A percentile compares a stretch with the other conserved stretches of the same genome.
These are phyloP conservation scores for Cettia cetti DNA, from an alignment of 2,113 vertebrate genomes.

Conservation along the genomic window DNA sequence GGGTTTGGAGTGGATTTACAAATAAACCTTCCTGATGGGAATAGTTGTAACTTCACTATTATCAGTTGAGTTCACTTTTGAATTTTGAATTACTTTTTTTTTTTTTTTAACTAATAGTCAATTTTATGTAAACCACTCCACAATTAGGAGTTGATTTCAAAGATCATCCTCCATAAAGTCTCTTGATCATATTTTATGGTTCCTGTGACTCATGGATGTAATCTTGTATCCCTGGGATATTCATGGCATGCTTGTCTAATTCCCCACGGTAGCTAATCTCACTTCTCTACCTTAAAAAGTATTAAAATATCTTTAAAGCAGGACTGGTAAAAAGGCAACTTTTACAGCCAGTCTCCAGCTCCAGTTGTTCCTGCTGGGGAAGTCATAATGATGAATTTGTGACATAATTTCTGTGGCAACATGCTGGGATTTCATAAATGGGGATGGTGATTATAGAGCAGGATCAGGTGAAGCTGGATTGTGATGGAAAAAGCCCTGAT, in stretches of 20 bases:
- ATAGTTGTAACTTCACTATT: not conserved
- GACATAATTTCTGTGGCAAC: conserved; percentile 60
- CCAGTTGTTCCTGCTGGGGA: conserved; percentile 63
- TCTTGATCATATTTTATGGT: conserved; percentile 52
- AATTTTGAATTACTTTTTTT: not conserved
- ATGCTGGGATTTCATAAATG: conserved; percentile 71
- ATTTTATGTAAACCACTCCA: not conserved
- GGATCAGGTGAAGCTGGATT: conserved; percentile 69
- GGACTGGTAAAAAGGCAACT: conserved; percentile 46
- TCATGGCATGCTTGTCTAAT: conserved; percentile 22
- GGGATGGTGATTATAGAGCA: conserved; percentile 58
- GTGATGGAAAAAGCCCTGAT: conserved; percentile 57
- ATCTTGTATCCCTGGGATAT: conserved; percentile 44
- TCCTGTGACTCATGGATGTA: not conserved
- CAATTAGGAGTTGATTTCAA: conserved; percentile 52
- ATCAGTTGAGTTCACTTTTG: not conserved
- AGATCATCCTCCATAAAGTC: conserved; percentile 48
- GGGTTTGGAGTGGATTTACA: not conserved
- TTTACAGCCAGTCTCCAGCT: conserved; percentile 21
- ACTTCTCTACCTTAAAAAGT: conserved; percentile 13
- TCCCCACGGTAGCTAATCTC: not conserved
- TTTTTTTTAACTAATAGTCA: not conserved
- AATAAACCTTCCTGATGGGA: not conserved
- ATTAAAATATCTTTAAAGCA: conserved; percentile 35
- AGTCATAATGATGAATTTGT: conserved; percentile 65